A percentile compares a stretch with the other conserved stretches of the same genome.
These are phyloP conservation scores for Gasterosteus aculeatus DNA, from an alignment of 2,113 vertebrate species.

Conservation along the genomic window DNA sequence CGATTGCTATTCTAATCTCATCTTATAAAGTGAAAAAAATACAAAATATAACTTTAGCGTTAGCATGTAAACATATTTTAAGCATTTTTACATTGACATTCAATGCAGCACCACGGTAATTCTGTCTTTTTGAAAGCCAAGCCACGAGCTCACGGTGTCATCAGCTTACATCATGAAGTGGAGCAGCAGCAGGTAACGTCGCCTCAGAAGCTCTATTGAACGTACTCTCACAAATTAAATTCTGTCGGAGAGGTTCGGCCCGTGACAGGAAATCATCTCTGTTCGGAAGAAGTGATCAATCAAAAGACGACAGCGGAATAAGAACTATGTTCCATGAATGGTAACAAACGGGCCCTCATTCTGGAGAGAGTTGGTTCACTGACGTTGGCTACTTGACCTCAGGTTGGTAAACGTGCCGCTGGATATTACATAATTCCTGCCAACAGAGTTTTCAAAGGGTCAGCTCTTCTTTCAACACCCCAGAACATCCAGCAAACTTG, in stretches of 20 bases:
- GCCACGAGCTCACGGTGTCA: not conserved
- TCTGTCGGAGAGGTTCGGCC: conserved; percentile 8
- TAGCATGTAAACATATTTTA: not conserved
- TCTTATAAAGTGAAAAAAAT: not conserved
- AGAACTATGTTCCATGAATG: conserved; percentile 29
- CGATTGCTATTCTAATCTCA: not conserved
- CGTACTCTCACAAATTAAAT: conserved; percentile 35
- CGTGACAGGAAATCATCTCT: conserved; percentile 33
- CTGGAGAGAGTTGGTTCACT: not conserved
- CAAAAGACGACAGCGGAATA: conserved; percentile 41
- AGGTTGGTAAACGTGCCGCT: conserved; percentile 18
- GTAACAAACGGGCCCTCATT: not conserved
- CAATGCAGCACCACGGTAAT: not conserved
- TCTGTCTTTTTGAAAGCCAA: not conserved
- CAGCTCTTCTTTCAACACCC: not conserved
- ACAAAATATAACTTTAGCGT: not conserved
- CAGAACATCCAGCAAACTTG: not conserved
- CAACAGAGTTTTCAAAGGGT: not conserved
- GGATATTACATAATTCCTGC: not conserved
- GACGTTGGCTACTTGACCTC: not conserved
- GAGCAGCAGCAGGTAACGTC: not conserved
- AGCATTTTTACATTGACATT: not conserved
- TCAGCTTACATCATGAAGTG: conserved; percentile 17
- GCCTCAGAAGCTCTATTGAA: conserved; percentile 23
- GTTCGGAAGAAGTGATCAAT: conserved; percentile 50